These are phyloP conservation scores for Cuculus canorus DNA, from an alignment of 2,797 vertebrate species.

Conservation along the genomic window DNA sequence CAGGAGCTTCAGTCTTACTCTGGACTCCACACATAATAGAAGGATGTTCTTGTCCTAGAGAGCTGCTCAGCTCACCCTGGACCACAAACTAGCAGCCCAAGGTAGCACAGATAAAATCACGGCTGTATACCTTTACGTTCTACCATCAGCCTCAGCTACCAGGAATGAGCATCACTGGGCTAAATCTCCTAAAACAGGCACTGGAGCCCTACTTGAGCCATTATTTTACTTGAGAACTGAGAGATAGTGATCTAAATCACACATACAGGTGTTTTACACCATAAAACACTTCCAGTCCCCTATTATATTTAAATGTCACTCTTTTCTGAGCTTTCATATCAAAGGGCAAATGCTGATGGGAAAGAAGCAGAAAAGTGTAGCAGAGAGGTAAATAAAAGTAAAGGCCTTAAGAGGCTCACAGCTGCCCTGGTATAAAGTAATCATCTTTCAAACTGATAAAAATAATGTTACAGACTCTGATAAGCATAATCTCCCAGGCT, in stretches of 20 bases:
- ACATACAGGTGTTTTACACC: background rate
- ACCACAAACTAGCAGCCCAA: background rate
- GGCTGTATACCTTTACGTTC: background rate
- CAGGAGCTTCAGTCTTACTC: background rate
- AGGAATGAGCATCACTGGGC: background rate
- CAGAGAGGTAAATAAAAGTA: constrained; percentile 8
- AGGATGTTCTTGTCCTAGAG: background rate
- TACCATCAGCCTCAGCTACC: background rate
- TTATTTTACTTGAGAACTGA: background rate
- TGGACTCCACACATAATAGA: background rate
- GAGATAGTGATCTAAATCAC: background rate
- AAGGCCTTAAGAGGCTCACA: constrained; percentile 16
- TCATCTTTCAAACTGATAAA: constrained; percentile 59
- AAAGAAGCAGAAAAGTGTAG: background rate
- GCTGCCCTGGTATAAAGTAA: constrained; percentile 39
- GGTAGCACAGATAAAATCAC: background rate
- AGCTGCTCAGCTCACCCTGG: background rate
- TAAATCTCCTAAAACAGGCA: background rate
- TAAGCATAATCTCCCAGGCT: constrained; percentile 52
- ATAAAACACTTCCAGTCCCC: background rate
- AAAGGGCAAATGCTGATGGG: background rate
- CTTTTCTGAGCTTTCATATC: background rate
- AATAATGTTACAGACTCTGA: constrained; percentile 41
- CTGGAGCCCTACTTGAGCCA: background rate
- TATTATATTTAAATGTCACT: background rate